These are phyloP conservation scores for Bhutanitis thaidina DNA, from an alignment of 2,888 invertebrate genomes.

Conservation along the genomic window DNA sequence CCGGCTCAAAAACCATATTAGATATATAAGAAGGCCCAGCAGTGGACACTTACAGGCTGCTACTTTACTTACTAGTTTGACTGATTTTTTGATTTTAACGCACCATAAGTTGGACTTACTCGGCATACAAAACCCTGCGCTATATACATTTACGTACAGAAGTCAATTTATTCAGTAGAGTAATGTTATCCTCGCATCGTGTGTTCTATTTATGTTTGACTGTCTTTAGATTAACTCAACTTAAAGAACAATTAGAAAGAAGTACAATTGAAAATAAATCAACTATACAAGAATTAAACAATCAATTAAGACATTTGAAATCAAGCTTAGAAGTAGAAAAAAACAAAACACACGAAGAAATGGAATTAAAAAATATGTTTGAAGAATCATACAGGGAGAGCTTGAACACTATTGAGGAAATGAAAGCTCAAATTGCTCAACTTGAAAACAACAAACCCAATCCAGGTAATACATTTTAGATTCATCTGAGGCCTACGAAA, in stretches of 20 bases:
- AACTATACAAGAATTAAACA: constrained; percentile 45
- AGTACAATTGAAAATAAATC: constrained; percentile 47
- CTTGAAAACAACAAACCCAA: constrained; percentile 54
- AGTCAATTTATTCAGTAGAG: no score
- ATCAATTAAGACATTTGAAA: constrained; percentile 49
- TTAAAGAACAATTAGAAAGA: constrained; percentile 56
- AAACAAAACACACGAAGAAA: constrained; percentile 38
- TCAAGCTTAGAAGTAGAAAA: constrained; percentile 44
- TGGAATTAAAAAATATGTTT: constrained; percentile 39
- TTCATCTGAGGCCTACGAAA: no score
- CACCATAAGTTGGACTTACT: no score
- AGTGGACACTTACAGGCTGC: no score
- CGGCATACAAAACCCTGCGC: no score
- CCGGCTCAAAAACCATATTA: no score
- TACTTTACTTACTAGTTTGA: no score
- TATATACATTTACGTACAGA: no score
- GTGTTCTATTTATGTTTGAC: no score
- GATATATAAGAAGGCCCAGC: no score
- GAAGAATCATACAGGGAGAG: constrained; percentile 42
- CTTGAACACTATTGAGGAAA: constrained; percentile 43
- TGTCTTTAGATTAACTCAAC: constrained; percentile 41
- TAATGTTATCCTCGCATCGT: no score
- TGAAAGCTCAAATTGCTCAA: constrained; percentile 52
- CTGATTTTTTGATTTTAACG: no score
- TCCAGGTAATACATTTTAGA: constrained; percentile 40